Evolutionary conservation across 2,888 invertebrate species (phyloP).

Genomic region (Julus scandinavius): DNA sequence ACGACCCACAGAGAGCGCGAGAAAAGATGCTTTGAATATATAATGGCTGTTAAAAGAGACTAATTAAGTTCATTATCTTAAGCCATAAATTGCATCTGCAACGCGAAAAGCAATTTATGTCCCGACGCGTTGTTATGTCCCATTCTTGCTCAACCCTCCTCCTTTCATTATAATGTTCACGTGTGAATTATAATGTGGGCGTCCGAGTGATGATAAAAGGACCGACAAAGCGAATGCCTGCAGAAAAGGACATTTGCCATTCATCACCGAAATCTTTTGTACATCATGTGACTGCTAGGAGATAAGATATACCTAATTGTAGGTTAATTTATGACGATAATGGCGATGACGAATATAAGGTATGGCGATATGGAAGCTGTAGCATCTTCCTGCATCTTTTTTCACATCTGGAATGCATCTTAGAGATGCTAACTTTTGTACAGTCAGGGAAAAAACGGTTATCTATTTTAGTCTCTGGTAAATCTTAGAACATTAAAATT

Average conservation of each 20-base stretch:
- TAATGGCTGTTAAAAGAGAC: slow-evolving; percentile 52
- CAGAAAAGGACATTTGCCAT: slow-evolving; percentile 33
- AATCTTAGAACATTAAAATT: not conserved
- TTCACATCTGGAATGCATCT: slow-evolving; percentile 9
- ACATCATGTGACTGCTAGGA: slow-evolving; percentile 19
- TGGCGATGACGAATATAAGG: slow-evolving; percentile 21
- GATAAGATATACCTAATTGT: slow-evolving; percentile 33
- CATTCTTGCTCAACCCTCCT: slow-evolving; percentile 19
- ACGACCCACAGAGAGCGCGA: slow-evolving; percentile 27
- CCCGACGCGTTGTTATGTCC: slow-evolving; percentile 11
- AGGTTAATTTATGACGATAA: slow-evolving; percentile 27
- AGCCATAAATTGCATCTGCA: slow-evolving; percentile 46
- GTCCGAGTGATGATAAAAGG: slow-evolving; percentile 33
- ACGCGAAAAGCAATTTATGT: slow-evolving; percentile 46
- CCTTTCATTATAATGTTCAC: slow-evolving; percentile 33
- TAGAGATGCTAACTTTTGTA: not conserved
- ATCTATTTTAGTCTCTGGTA: not conserved
- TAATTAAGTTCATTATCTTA: slow-evolving; percentile 53
- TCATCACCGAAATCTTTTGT: slow-evolving; percentile 33
- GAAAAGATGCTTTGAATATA: slow-evolving; percentile 38
- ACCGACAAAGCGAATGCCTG: slow-evolving; percentile 33
- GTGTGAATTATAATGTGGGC: slow-evolving; percentile 33
- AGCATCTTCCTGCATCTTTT: not conserved
- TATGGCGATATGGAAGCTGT: not conserved
- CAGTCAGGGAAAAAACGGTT: not conserved